Conservation (phyloP, 2,888 invertebrate genomes). For the Galerucella pusilla region DNA sequence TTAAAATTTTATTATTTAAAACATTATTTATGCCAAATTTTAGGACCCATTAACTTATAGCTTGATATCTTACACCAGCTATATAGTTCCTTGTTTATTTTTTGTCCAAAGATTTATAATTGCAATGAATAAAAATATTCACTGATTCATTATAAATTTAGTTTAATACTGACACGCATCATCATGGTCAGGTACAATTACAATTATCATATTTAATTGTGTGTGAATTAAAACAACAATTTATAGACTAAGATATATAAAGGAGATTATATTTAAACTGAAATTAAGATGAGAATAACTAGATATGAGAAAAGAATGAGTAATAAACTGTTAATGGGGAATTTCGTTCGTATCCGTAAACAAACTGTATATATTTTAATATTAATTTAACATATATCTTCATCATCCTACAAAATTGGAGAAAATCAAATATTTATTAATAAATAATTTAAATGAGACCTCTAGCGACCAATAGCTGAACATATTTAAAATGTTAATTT, state of each 20-base stretch:
- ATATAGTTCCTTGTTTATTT: not conserved
- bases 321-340: conserved; percentile 18
- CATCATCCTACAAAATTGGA: too few relatives aligned
- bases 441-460: too few relatives aligned
- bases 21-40: too few relatives aligned
- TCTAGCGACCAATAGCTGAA: too few relatives aligned
- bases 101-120: not conserved
- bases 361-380: not conserved
- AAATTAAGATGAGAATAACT: conserved; percentile 18
- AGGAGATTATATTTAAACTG: conserved; percentile 10
- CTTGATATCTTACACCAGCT: too few relatives aligned
- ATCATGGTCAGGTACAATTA: conserved; percentile 47
- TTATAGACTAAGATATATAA: conserved; percentile 21
- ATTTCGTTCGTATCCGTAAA: conserved; percentile 28
- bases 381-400: too few relatives aligned
- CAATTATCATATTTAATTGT: conserved; percentile 56
- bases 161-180: conserved; percentile 43
- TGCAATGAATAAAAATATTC: conserved; percentile 27
- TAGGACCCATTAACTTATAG: too few relatives aligned
- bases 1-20: too few relatives aligned
- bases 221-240: conserved; percentile 50
- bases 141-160: conserved; percentile 45
- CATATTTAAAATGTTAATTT: too few relatives aligned
- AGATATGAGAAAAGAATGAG: conserved; percentile 16
- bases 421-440: too few relatives aligned